These are phyloP conservation scores for Poecile atricapillus DNA, from an alignment of 2,113 vertebrate genomes.

Conservation along the genomic window DNA sequence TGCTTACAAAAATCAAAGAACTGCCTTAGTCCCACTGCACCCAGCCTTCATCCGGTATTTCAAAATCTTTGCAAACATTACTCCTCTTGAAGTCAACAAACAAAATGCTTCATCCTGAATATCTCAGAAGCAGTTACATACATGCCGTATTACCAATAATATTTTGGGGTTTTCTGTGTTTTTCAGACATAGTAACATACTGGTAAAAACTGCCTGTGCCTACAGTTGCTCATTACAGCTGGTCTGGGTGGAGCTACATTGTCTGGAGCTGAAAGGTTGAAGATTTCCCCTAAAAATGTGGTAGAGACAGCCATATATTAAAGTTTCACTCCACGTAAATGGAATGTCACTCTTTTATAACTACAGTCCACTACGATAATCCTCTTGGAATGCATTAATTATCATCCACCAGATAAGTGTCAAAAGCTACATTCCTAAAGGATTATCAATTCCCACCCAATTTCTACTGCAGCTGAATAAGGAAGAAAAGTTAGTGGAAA, in stretches of 20 bases:
- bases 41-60: neutral
- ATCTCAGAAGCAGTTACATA: neutral
- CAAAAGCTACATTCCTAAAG: constrained; percentile 58
- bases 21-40: neutral
- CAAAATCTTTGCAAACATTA: neutral
- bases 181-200: neutral
- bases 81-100: neutral
- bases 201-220: neutral
- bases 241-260: neutral
- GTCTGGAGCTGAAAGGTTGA: constrained; percentile 20
- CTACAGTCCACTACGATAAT: constrained; percentile 64
- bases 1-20: neutral
- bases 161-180: neutral
- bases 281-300: neutral
- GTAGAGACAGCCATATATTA: constrained; percentile 41
- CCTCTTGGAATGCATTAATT: constrained; percentile 64
- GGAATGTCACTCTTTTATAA: constrained; percentile 59
- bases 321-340: constrained; percentile 58
- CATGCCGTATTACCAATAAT: neutral
- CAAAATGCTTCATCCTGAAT: neutral
- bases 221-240: neutral
- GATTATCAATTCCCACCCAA: constrained; percentile 53
- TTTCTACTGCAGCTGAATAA: constrained; percentile 5
- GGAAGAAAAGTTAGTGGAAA: constrained; percentile 39
- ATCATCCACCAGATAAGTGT: constrained; percentile 62